A percentile compares a stretch with the other conserved stretches of the same genome.
These are phyloP conservation scores for Apamea sordens DNA, from an alignment of 2,888 invertebrate species.

Conservation along the genomic window DNA sequence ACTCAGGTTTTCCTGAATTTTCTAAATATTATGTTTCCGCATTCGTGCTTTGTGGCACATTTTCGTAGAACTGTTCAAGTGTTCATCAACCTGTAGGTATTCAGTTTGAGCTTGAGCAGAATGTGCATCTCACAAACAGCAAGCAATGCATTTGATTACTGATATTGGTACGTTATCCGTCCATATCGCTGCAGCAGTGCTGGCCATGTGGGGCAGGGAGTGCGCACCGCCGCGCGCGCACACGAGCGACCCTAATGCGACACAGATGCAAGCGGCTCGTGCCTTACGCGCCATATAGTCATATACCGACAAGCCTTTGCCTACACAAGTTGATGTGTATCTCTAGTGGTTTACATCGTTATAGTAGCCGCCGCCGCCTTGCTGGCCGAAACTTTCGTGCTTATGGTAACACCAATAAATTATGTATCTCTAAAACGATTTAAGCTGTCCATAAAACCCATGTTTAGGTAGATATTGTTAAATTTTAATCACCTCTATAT, in stretches of 20 bases:
- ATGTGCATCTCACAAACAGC: background rate
- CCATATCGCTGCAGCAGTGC: slow-evolving; percentile 3
- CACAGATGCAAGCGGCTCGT: slow-evolving; percentile 46
- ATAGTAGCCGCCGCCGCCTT: background rate
- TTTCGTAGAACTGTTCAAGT: background rate
- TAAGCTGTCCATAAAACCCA: background rate
- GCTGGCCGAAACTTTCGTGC: background rate
- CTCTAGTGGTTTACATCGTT: background rate
- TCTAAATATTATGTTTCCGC: slow-evolving; percentile 9
- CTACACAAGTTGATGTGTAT: background rate
- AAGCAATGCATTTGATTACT: slow-evolving; percentile 6
- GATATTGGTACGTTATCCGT: background rate
- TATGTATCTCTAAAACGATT: slow-evolving; percentile 3
- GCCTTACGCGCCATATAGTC: background rate
- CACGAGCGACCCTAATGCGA: slow-evolving; percentile 44
- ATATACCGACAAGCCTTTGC: background rate
- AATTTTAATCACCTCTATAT: slow-evolving; percentile 4
- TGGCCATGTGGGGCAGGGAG: background rate
- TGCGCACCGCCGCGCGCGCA: slow-evolving; percentile 34
- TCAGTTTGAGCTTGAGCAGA: background rate
- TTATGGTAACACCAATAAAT: slow-evolving; percentile 17
- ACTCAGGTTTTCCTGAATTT: background rate
- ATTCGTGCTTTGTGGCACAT: background rate
- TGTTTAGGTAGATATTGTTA: background rate
- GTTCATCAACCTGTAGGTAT: background rate